Base-by-base conservation (phyloP, 2,113 vertebrate genomes). In the Elephantulus edwardii region DNA sequence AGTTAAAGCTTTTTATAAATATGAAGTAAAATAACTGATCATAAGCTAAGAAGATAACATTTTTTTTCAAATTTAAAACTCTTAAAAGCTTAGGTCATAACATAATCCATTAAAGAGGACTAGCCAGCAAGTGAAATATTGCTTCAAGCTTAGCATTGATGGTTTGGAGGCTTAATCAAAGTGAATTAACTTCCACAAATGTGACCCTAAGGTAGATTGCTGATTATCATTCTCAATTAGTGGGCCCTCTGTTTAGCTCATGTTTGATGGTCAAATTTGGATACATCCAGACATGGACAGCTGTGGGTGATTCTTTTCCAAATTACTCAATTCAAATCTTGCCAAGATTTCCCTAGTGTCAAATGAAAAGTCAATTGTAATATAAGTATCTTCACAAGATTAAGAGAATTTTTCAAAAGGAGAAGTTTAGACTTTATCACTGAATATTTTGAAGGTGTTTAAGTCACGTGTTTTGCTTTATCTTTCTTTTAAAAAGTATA, bases 151-250 rank as follows among this genome's bases (percentile, higher is more conserved):
- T 80, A 83, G 54, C 20, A 62, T 16, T 46, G 42, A 88, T 89
- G 52, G 50, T 89, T 92, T 91, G 78, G 90, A 94, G 75, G 85
- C 56, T 91, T 95, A 94, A 94, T 95, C 89, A 94, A 89, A 91
- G 75, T 76, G 76, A 95, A 94, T 95, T 93, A 93, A 91, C 91
- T 89, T 94, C 72, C 79, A 90, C 78, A 95, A 86, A 94, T 58
- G 33, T 93, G 94, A 93, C 89, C 71, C 40, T 44, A 94, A 88
- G 66, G 90, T 94, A 92, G 88, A 38, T 72, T 88, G 76, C 89
- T 86, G 82, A 83, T 90, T 93, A 93, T 92, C 85, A 86, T 75
- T 91, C 85, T 91, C 88, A 83, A 46, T 96, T 95, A 93, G 87
- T 58, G 48, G 60, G 24, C 79, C 54, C 79, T 93, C 88, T 94